Base-by-base conservation (phyloP, 2,113 vertebrate species). In the Lepisosteus osseus region DNA sequence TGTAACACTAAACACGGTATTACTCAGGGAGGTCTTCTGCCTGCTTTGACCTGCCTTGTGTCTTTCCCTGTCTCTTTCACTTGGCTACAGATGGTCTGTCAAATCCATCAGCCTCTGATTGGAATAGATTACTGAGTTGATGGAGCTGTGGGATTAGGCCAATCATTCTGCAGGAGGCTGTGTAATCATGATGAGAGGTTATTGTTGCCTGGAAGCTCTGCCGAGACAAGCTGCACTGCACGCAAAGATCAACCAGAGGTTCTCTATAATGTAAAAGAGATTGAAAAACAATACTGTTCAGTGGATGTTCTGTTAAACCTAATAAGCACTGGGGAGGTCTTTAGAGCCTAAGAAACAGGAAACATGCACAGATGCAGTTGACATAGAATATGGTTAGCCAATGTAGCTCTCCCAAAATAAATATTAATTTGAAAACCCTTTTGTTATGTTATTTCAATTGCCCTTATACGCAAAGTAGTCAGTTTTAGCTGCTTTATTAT, bases 41-140 rank as follows among this genome's bases (percentile, higher is more conserved):
- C 54, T 47, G 61, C 79, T 83, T 79, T 78, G 65, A 82, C 81
- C 73, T 74, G 72, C 74, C 72, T 78, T 78, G 69, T 77, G 73
- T 86, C 65, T 72, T 29, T 13, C 63, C 11, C 63, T 65, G 17
- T 42, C 70, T 54, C 69, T 80, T 75, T 83, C 72, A 78, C 78
- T 83, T 84, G 67, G 70, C 72, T 82, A 79, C 80, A 83, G 78
- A 85, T 82, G 76, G 74, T 59, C 72, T 86, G 85, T 85, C 81
- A 89, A 85, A 88, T 80, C 82, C 76, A 84, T 83, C 83, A 83
- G 78, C 68, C 76, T 69, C 77, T 86, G 79, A 88, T 78, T 89
- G 83, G 77, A 86, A 86, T 67, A 87, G 86, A 88, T 89, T 82
- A 82, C 76, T 78, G 80, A 86, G 80, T 71, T 89, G 85, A 85